phyloP scores from a whole-genome alignment of 2,888 invertebrate genomes.

The Brenthis ino region DNA sequence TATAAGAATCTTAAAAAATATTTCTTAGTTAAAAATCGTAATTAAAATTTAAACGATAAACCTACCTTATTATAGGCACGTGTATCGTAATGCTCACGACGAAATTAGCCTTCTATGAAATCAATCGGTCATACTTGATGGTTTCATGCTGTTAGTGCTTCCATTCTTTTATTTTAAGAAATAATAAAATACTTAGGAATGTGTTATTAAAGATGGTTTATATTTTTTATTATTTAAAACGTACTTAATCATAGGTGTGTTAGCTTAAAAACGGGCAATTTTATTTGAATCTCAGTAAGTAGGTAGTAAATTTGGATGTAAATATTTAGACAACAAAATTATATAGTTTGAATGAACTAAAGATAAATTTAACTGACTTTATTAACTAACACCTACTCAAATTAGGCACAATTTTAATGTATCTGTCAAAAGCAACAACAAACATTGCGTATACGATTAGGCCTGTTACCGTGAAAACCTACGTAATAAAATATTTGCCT shows the following conservation, averaged over 20 bases:
- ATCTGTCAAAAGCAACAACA: conserved; percentile 22
- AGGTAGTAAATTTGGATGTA: too few species aligned
- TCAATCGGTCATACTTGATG: conserved; percentile 19
- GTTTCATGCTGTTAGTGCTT: conserved; percentile 18
- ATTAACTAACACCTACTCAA: not conserved
- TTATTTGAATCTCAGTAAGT: too few species aligned
- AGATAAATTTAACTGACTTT: not conserved
- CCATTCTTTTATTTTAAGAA: conserved; percentile 7
- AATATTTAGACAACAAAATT: not conserved
- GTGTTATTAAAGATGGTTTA: not conserved
- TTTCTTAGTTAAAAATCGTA: too few species aligned
- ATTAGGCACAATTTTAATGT: conserved; percentile 13
- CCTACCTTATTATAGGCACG: conserved; percentile 3
- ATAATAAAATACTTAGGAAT: not conserved
- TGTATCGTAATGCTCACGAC: conserved; percentile 3
- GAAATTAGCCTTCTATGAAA: conserved; percentile 29
- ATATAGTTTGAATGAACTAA: not conserved
- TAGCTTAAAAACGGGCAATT: too few species aligned
- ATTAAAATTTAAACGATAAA: not conserved
- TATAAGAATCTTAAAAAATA: too few species aligned
- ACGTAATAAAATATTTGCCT: conserved; percentile 54
- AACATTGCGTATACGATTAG: conserved; percentile 22
- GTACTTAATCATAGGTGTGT: too few species aligned
- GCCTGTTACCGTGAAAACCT: conserved; percentile 54
- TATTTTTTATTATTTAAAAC: too few species aligned